A percentile compares a stretch with the other conserved stretches of the same genome.
phyloP scores from a whole-genome alignment of 2,113 vertebrate genomes.

The Rynchops niger region DNA sequence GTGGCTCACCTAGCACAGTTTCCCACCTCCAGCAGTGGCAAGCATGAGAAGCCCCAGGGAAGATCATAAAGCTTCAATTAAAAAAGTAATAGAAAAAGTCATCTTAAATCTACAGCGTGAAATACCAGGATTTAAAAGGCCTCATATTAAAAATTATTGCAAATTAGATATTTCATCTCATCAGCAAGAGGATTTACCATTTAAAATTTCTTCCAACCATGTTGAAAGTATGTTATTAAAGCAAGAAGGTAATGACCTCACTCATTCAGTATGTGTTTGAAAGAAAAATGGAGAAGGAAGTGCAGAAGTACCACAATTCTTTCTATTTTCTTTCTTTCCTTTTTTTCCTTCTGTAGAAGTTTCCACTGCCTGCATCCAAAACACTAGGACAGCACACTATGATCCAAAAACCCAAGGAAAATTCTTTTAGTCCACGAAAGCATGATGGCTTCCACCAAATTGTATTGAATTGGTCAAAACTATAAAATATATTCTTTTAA shows the following conservation, averaged over 20 bases:
- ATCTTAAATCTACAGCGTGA: background rate
- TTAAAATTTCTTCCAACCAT: background rate
- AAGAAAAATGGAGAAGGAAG: background rate
- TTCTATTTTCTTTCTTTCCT: background rate
- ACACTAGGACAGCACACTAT: background rate
- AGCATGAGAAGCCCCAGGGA: background rate
- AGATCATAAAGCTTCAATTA: background rate
- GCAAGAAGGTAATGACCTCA: background rate
- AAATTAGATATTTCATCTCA: background rate
- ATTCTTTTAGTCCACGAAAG: background rate
- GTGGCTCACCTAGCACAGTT: background rate
- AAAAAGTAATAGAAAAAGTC: background rate
- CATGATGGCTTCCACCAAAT: background rate
- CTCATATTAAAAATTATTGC: background rate
- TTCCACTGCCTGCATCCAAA: background rate
- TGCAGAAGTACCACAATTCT: background rate
- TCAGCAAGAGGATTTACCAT: background rate
- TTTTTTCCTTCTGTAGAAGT: background rate
- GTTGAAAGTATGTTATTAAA: background rate
- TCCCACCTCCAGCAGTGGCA: background rate
- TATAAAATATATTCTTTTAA: background rate
- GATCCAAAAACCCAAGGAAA: background rate
- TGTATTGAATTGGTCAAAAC: background rate
- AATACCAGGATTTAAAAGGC: background rate
- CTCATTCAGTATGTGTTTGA: background rate